Base-by-base conservation (phyloP, 2,797 vertebrate species). In the Halcyon leucocephala region DNA sequence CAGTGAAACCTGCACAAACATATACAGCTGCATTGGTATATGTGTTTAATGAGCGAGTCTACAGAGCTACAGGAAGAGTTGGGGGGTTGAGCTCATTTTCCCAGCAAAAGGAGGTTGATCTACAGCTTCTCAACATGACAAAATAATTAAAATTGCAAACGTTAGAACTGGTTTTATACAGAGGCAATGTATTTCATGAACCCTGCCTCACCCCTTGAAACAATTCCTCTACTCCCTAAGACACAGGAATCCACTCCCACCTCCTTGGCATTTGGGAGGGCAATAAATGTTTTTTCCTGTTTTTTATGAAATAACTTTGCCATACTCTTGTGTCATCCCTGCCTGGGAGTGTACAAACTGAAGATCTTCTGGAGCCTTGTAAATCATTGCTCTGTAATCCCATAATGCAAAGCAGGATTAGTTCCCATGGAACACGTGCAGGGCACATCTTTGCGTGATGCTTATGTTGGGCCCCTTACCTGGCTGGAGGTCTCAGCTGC, bases 401-500 rank as follows among this genome's bases (percentile, higher is more conserved):
- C 37, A 12, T 83, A 77, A 92, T 55, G 91, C 89, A 79, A 83
- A 87, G 91, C 65, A 55, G 90, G 96, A 78, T 93, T 93, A 85
- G 25, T 21, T 10, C 10, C n/a, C 21, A 61, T 16, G 58, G 41
- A 31, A 74, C 77, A 54, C 0, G 3, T 67, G 70, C 76, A 71
- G 76, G 55, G 24, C 14, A 2, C 14, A 3, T 84, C 79, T 74
- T 51, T 52, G 55, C 21, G 0, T 2, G 33, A 24, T 55, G 80
- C 28, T 37, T 3, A 0, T 10, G 35, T 4, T 35, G 76, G 64
- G 35, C 28, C 17, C 4, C 0, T 67, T 46, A 14, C 76, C 46
- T 58, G 29, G 42, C 0, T 2, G 22, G 39, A 42, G 15, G 13
- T 31, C 31, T 55, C 71, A 26, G 22, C 35, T 84, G 24, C 14